phyloP scores from a whole-genome alignment of 2,797 vertebrate species.

The Crenuchus spilurus region DNA sequence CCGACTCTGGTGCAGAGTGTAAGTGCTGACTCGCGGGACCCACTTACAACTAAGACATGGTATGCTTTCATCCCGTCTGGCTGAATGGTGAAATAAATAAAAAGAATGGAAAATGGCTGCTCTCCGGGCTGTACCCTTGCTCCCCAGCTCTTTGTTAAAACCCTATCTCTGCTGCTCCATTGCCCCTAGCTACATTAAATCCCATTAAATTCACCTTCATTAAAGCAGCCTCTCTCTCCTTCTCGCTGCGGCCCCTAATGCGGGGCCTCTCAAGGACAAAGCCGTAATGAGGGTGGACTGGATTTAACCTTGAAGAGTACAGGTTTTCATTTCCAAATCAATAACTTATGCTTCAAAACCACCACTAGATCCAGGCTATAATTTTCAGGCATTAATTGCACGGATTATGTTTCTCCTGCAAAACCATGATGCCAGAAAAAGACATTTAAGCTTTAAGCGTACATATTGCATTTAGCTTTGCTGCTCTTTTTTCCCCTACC shows the following conservation, averaged over 20 bases:
- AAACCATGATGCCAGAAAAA: conserved; percentile 65
- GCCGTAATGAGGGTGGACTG: conserved; percentile 83
- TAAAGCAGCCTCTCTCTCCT: conserved; percentile 82
- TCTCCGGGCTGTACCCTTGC: conserved; percentile 79
- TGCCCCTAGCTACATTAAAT: conserved; percentile 88
- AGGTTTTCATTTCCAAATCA: conserved; percentile 88
- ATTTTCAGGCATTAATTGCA: conserved; percentile 83
- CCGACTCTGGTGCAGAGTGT: conserved; percentile 58
- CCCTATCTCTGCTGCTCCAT: conserved; percentile 84
- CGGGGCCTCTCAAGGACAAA: conserved; percentile 83
- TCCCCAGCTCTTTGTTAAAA: conserved; percentile 86
- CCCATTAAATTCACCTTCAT: conserved; percentile 90
- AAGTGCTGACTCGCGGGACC: conserved; percentile 73
- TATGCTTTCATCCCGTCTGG: conserved; percentile 72
- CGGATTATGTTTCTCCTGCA: conserved; percentile 79
- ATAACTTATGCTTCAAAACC: conserved; percentile 85
- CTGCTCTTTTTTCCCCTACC: conserved; percentile 5
- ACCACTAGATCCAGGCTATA: conserved; percentile 79
- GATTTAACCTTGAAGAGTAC: conserved; percentile 85
- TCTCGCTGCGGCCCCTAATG: conserved; percentile 74
- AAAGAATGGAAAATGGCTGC: conserved; percentile 81
- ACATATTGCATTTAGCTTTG: conserved; percentile 67
- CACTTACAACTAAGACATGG: conserved; percentile 73
- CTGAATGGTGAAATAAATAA: conserved; percentile 83
- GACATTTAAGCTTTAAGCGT: conserved; percentile 73